Evolutionary conservation across 2,888 invertebrate species (phyloP).

Genomic region (Heliconius charithonia): DNA sequence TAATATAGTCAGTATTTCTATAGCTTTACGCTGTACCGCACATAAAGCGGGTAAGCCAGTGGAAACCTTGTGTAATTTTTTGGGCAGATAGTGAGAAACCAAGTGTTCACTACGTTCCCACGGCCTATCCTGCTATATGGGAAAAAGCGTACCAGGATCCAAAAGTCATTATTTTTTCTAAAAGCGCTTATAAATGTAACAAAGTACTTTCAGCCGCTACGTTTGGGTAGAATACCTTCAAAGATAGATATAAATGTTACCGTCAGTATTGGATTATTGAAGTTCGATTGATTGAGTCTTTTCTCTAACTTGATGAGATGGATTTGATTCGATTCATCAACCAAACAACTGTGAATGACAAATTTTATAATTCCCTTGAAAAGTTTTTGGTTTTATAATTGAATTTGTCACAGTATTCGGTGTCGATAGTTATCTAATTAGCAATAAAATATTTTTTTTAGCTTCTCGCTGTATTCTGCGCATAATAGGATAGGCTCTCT

Average conservation of each 20-base stretch:
- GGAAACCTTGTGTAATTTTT: too few relatives aligned
- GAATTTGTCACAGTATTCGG: neutral
- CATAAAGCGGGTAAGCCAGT: too few relatives aligned
- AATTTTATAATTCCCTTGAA: slow-evolving; percentile 4
- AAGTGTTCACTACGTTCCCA: too few relatives aligned
- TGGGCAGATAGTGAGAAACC: too few relatives aligned
- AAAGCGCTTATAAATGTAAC: neutral
- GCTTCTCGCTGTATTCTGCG: neutral
- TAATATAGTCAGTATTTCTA: too few relatives aligned
- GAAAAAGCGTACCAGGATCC: neutral
- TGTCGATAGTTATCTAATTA: neutral
- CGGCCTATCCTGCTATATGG: too few relatives aligned
- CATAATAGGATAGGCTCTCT: too few relatives aligned
- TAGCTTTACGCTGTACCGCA: too few relatives aligned
- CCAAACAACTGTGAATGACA: slow-evolving; percentile 7
- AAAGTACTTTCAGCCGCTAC: neutral
- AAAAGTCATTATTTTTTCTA: neutral
- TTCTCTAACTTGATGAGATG: slow-evolving; percentile 9
- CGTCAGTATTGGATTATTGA: neutral
- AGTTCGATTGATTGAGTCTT: slow-evolving; percentile 13
- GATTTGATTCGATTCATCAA: slow-evolving; percentile 14
- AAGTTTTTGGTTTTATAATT: neutral
- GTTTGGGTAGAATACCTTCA: neutral
- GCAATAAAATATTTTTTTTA: neutral
- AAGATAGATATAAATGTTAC: neutral